Percentiles rank a stretch among this genome's conserved stretches.
Conservation (phyloP, 2,113 vertebrate genomes). For the Laticauda laticaudata region DNA sequence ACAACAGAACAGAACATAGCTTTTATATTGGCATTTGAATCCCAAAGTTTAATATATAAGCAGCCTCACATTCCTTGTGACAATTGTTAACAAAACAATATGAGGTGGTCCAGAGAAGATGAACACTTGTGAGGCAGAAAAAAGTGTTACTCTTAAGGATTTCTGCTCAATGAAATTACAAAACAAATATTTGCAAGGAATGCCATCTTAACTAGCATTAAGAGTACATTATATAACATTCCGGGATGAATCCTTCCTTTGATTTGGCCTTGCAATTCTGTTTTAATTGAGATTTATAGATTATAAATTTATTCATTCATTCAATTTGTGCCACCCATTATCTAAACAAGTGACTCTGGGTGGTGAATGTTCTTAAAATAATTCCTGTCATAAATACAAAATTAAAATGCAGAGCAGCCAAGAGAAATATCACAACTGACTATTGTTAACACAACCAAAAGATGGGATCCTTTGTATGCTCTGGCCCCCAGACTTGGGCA, state of each 20-base stretch:
- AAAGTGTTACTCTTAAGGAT: neutral
- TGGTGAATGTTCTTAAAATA: neutral
- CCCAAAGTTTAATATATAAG: neutral
- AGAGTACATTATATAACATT: neutral
- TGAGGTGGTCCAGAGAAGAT: neutral
- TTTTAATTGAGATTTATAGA: neutral
- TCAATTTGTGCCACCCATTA: neutral
- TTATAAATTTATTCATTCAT: neutral
- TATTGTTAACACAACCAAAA: neutral
- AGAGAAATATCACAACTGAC: neutral
- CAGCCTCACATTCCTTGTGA: neutral
- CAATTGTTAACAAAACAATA: neutral
- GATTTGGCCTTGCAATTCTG: neutral
- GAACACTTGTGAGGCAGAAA: neutral
- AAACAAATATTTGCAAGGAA: neutral
- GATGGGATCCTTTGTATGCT: neutral
- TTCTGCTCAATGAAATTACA: neutral
- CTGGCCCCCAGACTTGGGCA: neutral
- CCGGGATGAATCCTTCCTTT: neutral
- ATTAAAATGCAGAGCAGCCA: neutral
- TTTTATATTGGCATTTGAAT: neutral
- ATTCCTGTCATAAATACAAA: neutral
- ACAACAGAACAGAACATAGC: neutral
- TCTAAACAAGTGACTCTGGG: neutral
- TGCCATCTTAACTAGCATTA: neutral